Conservation (phyloP, 1,140 invertebrate genomes). For the Helicoverpa zea region DNA sequence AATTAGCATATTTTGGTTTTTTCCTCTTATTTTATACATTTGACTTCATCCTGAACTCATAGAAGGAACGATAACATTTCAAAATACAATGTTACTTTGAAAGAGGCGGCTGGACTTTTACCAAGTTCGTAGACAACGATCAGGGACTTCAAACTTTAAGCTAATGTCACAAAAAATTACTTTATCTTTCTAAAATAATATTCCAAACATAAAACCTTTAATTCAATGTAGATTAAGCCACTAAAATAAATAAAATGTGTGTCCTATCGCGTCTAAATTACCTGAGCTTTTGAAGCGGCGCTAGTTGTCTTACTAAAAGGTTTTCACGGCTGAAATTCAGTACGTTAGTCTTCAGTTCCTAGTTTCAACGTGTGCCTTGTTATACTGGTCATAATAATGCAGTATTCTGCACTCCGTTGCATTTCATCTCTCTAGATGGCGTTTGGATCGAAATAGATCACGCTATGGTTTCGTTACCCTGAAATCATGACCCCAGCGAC, state of each 20-base stretch:
- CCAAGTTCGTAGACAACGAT: no score
- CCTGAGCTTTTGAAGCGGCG: neutral
- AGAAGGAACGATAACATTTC: no score
- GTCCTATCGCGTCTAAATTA: neutral
- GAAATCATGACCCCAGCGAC: neutral
- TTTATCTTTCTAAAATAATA: no score
- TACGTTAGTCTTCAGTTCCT: neutral
- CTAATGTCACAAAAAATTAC: no score
- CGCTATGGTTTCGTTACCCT: neutral
- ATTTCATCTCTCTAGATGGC: neutral
- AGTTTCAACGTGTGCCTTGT: neutral
- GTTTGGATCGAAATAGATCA: neutral
- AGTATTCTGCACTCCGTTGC: neutral
- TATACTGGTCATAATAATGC: neutral
- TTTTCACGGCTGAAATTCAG: neutral
- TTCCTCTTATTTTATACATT: no score
- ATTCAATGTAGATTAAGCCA: no score
- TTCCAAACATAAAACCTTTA: no score
- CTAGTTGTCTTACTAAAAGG: neutral
- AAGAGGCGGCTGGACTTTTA: no score
- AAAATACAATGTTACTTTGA: no score
- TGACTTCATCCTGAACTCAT: no score
- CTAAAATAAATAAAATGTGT: neutral
- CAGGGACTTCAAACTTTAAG: no score
- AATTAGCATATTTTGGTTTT: no score